These are phyloP conservation scores for Spodoptera frugiperda DNA, from an alignment of 1,140 invertebrate species.

Conservation along the genomic window DNA sequence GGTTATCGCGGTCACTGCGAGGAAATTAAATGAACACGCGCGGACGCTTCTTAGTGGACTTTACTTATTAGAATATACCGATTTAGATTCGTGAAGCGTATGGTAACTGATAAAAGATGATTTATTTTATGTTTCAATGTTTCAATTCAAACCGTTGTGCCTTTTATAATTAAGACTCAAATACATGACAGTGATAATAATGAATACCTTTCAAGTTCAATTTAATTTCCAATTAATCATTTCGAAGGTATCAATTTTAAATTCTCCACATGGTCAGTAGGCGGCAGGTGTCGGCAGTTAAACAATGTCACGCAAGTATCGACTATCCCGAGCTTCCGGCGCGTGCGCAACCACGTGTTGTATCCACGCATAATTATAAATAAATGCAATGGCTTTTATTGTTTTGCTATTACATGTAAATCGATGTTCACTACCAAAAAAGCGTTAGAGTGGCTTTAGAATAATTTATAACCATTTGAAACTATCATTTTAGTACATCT, in stretches of 20 bases:
- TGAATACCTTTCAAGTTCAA: not conserved
- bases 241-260: slow-evolving; percentile 50
- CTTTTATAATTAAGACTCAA: no score
- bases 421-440: slow-evolving; percentile 36
- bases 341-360: slow-evolving; percentile 76
- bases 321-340: slow-evolving; percentile 58
- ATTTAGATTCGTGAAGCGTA: not conserved
- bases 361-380: slow-evolving; percentile 48
- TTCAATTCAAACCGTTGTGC: no score
- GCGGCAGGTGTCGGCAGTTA: slow-evolving; percentile 55
- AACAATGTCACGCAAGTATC: slow-evolving; percentile 59
- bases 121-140: no score
- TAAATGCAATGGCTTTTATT: slow-evolving; percentile 59
- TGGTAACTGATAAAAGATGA: no score
- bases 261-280: slow-evolving; percentile 58
- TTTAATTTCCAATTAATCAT: slow-evolving; percentile 21
- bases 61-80: slow-evolving; percentile 37
- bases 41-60: slow-evolving; percentile 56
- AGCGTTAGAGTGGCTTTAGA: slow-evolving; percentile 12
- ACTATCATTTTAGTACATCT: slow-evolving; percentile 27
- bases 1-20: slow-evolving; percentile 67
- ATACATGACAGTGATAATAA: no score
- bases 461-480: slow-evolving; percentile 37
- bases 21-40: slow-evolving; percentile 76
- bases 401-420: slow-evolving; percentile 55